phyloP scores from a whole-genome alignment of 2,797 vertebrate species.

The Caiman crocodilus region DNA sequence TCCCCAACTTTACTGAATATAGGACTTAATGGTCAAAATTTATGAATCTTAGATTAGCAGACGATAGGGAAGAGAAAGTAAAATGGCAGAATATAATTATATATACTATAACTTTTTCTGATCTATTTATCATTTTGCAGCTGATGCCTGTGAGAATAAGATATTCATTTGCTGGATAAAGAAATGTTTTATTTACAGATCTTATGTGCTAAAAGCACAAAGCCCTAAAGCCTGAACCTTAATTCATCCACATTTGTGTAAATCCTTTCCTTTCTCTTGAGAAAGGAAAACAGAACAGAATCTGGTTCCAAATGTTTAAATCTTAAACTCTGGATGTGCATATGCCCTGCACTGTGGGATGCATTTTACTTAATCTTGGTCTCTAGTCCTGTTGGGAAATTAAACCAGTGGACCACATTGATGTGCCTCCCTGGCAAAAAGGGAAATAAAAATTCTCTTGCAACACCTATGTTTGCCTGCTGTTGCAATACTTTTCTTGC shows the following conservation, averaged over 20 bases:
- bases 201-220: background rate
- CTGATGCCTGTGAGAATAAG: background rate
- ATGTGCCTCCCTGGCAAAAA: fast-evolving
- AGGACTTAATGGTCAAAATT: background rate
- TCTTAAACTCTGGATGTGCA: background rate
- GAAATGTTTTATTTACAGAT: background rate
- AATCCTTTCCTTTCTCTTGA: background rate
- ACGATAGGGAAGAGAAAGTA: background rate
- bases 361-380: background rate
- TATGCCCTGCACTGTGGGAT: fast-evolving
- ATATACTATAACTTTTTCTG: background rate
- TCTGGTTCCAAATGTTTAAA: background rate
- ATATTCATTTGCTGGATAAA: background rate
- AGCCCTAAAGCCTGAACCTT: background rate
- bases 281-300: background rate
- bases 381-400: background rate
- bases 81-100: background rate
- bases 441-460: background rate
- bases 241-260: fast-evolving
- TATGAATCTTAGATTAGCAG: background rate
- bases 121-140: background rate
- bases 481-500: background rate
- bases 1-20: background rate
- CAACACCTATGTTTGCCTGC: background rate
- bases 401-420: background rate